A percentile compares a stretch with the other conserved stretches of the same genome.
Evolutionary conservation across 1,140 invertebrate genomes (phyloP).

Genomic region (Drosophila pectinifera): DNA sequence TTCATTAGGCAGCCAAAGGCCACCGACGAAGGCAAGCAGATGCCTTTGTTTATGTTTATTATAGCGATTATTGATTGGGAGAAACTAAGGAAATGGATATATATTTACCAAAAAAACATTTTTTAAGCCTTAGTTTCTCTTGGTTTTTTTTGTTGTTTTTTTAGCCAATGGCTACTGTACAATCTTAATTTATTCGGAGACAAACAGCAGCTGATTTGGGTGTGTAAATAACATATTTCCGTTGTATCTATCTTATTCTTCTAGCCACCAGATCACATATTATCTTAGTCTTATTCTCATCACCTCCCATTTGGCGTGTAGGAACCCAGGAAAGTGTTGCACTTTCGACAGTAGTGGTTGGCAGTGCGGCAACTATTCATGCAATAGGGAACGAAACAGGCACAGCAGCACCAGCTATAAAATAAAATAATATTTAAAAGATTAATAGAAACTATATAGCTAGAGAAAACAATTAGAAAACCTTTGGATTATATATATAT

Average conservation of each 20-base stretch:
- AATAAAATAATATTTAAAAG: background rate
- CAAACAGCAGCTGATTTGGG: conserved; percentile 34
- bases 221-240: conserved; percentile 3
- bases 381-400: conserved; percentile 88
- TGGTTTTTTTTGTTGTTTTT: background rate
- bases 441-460: background rate
- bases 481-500: background rate
- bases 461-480: background rate
- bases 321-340: conserved; percentile 87
- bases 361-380: conserved; percentile 88
- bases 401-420: conserved; percentile 86
- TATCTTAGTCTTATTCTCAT: conserved; percentile 43
- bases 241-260: conserved; percentile 15
- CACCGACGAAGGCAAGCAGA: conserved; percentile 16
- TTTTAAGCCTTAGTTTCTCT: background rate
- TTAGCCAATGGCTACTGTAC: conserved; percentile 14
- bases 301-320: conserved; percentile 79
- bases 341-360: conserved; percentile 89
- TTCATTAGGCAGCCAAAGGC: conserved; percentile 19
- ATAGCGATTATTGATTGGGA: conserved; percentile 5
- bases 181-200: conserved; percentile 10
- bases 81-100: background rate
- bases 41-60: conserved; percentile 22
- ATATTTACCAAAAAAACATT: background rate
- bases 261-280: conserved; percentile 33